These are phyloP conservation scores for Melanerpes formicivorus DNA, from an alignment of 2,113 vertebrate species.

Conservation along the genomic window DNA sequence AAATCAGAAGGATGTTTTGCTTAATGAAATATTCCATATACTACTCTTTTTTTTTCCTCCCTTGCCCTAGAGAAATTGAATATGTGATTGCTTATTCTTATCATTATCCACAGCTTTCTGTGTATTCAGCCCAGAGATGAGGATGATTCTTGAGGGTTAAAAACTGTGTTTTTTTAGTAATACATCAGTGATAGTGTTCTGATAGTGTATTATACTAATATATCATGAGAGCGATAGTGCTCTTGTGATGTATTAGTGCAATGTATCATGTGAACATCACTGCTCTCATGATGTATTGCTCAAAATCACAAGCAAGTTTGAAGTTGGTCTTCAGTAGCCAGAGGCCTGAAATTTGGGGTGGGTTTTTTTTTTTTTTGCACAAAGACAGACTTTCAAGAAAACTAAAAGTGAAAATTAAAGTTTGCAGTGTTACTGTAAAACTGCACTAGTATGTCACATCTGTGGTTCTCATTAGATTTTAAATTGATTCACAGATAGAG, in stretches of 20 bases:
- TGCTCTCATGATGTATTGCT: constrained; percentile 66
- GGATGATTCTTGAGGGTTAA: constrained; percentile 59
- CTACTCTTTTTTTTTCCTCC: background rate
- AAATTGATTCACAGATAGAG: background rate
- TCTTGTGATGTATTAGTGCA: constrained; percentile 65
- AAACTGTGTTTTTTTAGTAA: constrained; percentile 66
- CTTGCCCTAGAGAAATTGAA: background rate
- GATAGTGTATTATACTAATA: constrained; percentile 72
- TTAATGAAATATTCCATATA: background rate
- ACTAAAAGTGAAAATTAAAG: constrained; percentile 33
- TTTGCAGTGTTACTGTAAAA: background rate
- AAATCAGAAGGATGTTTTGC: constrained; percentile 6
- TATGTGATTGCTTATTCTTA: background rate
- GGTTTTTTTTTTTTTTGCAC: background rate
- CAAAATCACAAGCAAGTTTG: constrained; percentile 65
- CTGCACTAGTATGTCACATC: background rate
- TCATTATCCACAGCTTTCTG: constrained; percentile 1
- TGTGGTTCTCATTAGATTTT: background rate
- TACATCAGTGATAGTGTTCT: constrained; percentile 69
- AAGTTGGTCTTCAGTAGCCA: constrained; percentile 56
- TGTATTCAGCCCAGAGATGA: background rate
- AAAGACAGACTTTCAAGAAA: constrained; percentile 53
- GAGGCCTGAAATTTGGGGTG: constrained; percentile 38
- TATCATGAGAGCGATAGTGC: constrained; percentile 63
- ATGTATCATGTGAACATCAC: constrained; percentile 70